These are phyloP conservation scores for Suncus etruscus DNA, from an alignment of 2,113 vertebrate genomes.

Conservation along the genomic window DNA sequence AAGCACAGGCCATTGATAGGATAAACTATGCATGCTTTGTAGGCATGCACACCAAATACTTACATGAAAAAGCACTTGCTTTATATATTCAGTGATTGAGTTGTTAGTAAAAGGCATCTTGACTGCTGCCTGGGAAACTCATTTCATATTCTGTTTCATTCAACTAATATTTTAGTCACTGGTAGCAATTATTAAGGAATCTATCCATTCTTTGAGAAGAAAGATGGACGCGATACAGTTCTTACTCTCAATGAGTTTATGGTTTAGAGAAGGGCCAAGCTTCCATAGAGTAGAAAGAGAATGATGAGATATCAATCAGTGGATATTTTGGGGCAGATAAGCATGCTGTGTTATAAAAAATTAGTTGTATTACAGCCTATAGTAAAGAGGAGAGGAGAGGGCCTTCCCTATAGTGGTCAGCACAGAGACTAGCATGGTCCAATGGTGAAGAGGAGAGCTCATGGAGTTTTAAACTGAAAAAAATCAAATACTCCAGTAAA, in stretches of 20 bases:
- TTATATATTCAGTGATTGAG: constrained; percentile 47
- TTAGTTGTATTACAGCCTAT: background rate
- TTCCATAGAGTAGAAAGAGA: background rate
- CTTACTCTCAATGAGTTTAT: constrained; percentile 35
- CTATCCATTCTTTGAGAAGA: constrained; percentile 32
- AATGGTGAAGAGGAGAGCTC: background rate
- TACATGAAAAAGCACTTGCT: constrained; percentile 66
- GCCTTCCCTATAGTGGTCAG: background rate
- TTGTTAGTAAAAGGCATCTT: constrained; percentile 52
- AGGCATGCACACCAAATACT: constrained; percentile 66
- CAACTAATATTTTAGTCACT: constrained; percentile 28
- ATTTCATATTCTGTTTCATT: constrained; percentile 52
- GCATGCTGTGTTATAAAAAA: background rate
- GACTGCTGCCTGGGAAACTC: constrained; percentile 15
- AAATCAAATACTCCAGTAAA: accelerated
- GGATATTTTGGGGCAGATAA: background rate
- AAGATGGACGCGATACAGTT: background rate
- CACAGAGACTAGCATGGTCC: no score
- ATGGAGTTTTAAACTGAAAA: background rate
- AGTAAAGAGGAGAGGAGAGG: background rate
- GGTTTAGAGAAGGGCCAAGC: constrained; percentile 2
- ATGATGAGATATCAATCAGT: background rate
- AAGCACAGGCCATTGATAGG: constrained; percentile 74
- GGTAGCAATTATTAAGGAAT: background rate
- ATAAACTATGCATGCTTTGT: constrained; percentile 72